Percentiles rank a stretch among this genome's conserved stretches.
Conservation (phyloP, 2,113 vertebrate genomes). For the Grallaria varia region DNA sequence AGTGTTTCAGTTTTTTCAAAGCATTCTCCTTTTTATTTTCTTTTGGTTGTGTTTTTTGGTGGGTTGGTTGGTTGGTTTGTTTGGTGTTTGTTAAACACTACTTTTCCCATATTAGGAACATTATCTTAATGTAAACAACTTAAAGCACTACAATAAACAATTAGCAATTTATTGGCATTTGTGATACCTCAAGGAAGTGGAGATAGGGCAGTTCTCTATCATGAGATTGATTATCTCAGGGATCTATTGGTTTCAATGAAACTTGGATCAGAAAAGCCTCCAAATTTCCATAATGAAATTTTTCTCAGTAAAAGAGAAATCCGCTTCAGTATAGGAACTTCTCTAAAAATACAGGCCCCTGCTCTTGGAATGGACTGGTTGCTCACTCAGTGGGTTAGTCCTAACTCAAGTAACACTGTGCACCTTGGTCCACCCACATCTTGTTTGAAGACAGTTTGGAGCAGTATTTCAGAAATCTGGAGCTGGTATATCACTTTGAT, state of each 20-base stretch:
- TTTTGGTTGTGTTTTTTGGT: not conserved
- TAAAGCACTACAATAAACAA: not conserved
- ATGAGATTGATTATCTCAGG: not conserved
- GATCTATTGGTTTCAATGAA: not conserved
- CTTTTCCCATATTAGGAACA: not conserved
- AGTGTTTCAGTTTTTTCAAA: not conserved
- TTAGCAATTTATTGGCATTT: not conserved
- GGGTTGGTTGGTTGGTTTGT: not conserved
- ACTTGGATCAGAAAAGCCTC: not conserved
- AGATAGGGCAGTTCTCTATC: not conserved
- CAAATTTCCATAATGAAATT: not conserved
- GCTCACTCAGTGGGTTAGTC: not conserved
- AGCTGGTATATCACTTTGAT: not conserved
- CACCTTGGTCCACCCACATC: accelerated
- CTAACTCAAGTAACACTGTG: not conserved
- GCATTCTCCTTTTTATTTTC: not conserved
- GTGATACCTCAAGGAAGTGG: not conserved
- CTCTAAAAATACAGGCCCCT: not conserved
- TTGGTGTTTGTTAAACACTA: not conserved
- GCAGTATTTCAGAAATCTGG: not conserved
- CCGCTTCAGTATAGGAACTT: not conserved
- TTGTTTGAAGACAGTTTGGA: not conserved
- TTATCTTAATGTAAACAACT: not conserved
- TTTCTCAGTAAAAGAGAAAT: not conserved
- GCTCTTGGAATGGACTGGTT: not conserved